Base-by-base conservation (phyloP, 2,888 invertebrate species). In the Dasysyrphus tricinctus region DNA sequence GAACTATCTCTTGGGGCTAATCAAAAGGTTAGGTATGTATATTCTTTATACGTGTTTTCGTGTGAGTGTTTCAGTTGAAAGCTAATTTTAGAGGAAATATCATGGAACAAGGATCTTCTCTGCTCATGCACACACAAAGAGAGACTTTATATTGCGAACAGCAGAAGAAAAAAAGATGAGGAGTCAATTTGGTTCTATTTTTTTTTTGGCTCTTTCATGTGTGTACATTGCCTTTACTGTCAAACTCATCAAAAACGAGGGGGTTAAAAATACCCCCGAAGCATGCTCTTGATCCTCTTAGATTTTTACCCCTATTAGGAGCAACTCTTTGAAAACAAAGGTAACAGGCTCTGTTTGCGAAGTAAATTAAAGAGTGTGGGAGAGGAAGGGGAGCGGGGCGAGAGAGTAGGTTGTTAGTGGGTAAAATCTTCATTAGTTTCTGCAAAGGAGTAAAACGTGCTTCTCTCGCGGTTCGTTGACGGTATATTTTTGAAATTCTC, bases 81-180 rank as follows among this genome's bases (percentile, higher is more conserved):
- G 77, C 80, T 85, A 85, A 85, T 85, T 81, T 74, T 57, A 63
- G 61, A 77, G 81, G 85, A 80, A 76, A 73, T 76, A 67, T 74
- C 34, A 69, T 51, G 42, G 51, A 76, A 54, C 72, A 84, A 84
- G 84, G 59, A 80, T 72, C 65, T 65, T 19, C 67, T 69, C 51
- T 69, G 12, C 19, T 49, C 34, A n/a, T 34, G 34, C 32, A 32
- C 51, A 49, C 44, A 73, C 70, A 67, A 47, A 54, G 65, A 75
- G 56, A 16, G 19, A 67, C 37, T 24, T 24, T 37, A 59, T 39
- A 78, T 61, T 70, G 49, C 19, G 57, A 76, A 59, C 39, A 56
- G 34, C 39, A 56, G 34, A 73, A 67, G 32, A 77, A 67, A n/a
- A 34, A 42, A 49, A 37, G 44, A 49, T 39, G 59, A 74, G 61